Evolutionary conservation across 2,888 invertebrate genomes (phyloP), one percentile per base, ranked within the genome.

Genomic region (Mythimna vitellina): DNA sequence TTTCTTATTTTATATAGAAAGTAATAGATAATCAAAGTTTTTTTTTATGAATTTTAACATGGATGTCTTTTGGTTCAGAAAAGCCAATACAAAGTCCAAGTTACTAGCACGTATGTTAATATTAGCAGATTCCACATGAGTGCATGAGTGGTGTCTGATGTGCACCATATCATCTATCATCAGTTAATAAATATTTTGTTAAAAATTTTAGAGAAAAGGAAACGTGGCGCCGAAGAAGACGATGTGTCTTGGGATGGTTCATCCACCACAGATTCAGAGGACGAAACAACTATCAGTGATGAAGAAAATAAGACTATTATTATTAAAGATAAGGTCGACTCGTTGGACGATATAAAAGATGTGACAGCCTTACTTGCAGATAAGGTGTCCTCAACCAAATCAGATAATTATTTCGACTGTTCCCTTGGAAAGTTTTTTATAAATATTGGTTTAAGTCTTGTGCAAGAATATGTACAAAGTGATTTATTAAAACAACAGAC

Each of bases 381-480:
- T 46, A 91, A 92, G 80, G 89, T 91, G 42, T 87, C 88, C 57
- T 84, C 92, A 25, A 94, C 95, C 73, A 97, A 97, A 87, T 93
- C 97, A 64, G 96, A 97, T 76, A 97, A 97, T 79, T 99, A 98
- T 91, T 99, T 99, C 91, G 98, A 98, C 82, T 97, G 98, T 92
- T 98, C 99, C 0, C 95, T 99, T 67, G 99, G 99, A 10, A 98
- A 98, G 92, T 98, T 99, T 92, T 98, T 99, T 89, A 98, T 98
- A 93, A 98, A 98, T 89, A 98, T 99, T 85, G 99, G 99, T 46
- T 97, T 98, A 73, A 98, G 98, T 91, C 96, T 99, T 81, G 99
- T 99, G 3, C 98, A 99, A 92, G 99, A 99, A 91, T 98, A 97
- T 92, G 99, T 99, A 29, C 99, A 99, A 95, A 97, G 97, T n/a